Conservation (phyloP, 2,797 vertebrate genomes). For the Cetoscarus ocellatus region DNA sequence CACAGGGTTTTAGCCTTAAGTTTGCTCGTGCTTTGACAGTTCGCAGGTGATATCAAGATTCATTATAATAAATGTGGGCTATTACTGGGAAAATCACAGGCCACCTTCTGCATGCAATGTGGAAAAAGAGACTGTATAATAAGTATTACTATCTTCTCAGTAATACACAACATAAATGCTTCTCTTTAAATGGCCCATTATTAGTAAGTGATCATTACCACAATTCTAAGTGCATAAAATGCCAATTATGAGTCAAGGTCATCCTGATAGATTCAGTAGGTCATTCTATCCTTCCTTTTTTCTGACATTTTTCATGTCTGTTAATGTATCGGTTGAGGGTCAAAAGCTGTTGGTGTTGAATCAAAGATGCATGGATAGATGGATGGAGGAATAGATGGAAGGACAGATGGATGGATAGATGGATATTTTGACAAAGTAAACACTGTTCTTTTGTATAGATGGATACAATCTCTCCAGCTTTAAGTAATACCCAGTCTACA, state of each 20-base stretch:
- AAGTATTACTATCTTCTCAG: constrained; percentile 11
- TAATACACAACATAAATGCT: constrained; percentile 2
- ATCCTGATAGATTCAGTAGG: neutral
- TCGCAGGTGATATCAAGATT: constrained; percentile 49
- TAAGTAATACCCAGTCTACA: too few relatives aligned
- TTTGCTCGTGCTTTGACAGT: constrained; percentile 41
- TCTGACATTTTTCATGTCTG: neutral
- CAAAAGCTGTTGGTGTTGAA: neutral
- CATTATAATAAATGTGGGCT: constrained; percentile 46
- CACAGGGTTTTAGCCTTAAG: constrained; percentile 45
- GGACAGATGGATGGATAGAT: too few relatives aligned
- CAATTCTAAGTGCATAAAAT: constrained; percentile 1
- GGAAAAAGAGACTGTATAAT: constrained; percentile 24
- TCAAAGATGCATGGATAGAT: neutral
- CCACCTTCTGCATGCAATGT: constrained; percentile 10
- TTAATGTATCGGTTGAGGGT: too few relatives aligned
- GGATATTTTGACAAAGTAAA: too few relatives aligned
- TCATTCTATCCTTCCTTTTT: neutral
- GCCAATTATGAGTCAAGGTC: constrained; percentile 8
- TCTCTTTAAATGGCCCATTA: constrained; percentile 18
- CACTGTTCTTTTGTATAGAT: too few relatives aligned
- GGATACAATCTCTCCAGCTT: too few relatives aligned
- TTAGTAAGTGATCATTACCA: neutral
- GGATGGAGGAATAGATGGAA: too few relatives aligned
- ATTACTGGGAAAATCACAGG: constrained; percentile 47